Percentiles rank a stretch among this genome's conserved stretches.
Evolutionary conservation across 1,140 invertebrate genomes (phyloP).

Genomic region (Leucophenga varia): DNA sequence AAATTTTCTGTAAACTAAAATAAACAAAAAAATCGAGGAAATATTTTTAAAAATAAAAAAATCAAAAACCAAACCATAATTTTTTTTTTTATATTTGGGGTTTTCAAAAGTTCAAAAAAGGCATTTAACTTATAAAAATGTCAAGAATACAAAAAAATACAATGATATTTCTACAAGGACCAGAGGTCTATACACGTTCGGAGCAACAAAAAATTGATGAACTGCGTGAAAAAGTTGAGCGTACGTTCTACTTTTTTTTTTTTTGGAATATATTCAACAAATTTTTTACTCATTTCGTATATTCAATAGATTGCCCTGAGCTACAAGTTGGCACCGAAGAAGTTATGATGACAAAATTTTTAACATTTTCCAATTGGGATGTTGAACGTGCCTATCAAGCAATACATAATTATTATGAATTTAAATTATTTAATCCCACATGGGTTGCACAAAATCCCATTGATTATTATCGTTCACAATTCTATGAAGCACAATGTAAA

Average conservation of each 20-base stretch:
- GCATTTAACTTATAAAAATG: too few relatives aligned
- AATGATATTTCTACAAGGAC: too few relatives aligned
- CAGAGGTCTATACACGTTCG: too few relatives aligned
- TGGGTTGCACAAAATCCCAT: constrained; percentile 44
- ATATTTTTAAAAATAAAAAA: too few relatives aligned
- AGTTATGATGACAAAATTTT: constrained; percentile 41
- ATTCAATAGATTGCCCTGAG: constrained; percentile 27
- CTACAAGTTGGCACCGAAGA: constrained; percentile 42
- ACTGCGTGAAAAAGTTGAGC: constrained; percentile 2
- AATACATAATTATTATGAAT: constrained; percentile 46
- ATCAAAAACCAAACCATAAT: too few relatives aligned
- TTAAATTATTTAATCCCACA: constrained; percentile 37
- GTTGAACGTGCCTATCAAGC: constrained; percentile 36
- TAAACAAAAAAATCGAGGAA: too few relatives aligned
- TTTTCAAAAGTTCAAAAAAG: too few relatives aligned
- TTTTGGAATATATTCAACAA: too few relatives aligned
- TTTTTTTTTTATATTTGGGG: too few relatives aligned
- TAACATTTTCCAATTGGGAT: constrained; percentile 37
- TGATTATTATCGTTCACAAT: constrained; percentile 32
- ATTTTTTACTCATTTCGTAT: not conserved
- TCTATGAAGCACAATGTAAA: constrained; percentile 32
- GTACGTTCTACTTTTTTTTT: constrained; percentile 6
- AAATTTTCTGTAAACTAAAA: too few relatives aligned
- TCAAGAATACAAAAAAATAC: too few relatives aligned
- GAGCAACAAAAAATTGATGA: constrained; percentile 7